Base-by-base conservation (phyloP, 2,888 invertebrate genomes). In the Ennomos quercinarius region DNA sequence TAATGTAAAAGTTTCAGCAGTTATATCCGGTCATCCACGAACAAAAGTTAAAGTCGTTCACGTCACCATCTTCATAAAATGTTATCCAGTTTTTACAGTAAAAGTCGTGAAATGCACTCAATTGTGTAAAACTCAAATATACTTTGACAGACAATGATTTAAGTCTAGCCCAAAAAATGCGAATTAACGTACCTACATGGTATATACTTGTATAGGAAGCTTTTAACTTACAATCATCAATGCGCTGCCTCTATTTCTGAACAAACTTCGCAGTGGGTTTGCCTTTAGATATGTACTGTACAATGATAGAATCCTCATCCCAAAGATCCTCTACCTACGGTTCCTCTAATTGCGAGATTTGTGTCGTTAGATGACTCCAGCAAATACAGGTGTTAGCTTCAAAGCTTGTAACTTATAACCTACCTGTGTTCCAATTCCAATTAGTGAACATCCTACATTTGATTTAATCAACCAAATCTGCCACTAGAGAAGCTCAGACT, bases 41-140 rank as follows among this genome's bases (percentile, higher is more conserved):
- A 63, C 60, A 67, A 67, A 73, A 72, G 68, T 73, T 71, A 59
- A 60, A 64, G 67, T 57, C 63, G 62, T 67, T 63, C 51, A 45
- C 46, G 59, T 57, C 58, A 64, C 57, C 57, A 68, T 66, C 65
- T 63, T 59, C 64, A 61, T 66, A 66, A 67, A 67, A 64, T 63
- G 65, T 68, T 67, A 61, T 63, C 46, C 57, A 57, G 48, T 53
- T 65, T 63, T 68, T 64, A 55, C 61, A 57, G 52, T 36, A 43
- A 64, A 56, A 58, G 66, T 63, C 62, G 47, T 45, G 8, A 61
- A 63, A 63, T 61, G 56, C 56, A 60, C 54, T 68, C 62, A 62
- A 58, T 53, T 63, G 51, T 49, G 34, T 40, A 1, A 17, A 17
- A 17, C 17, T 17, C 17, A 17, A 17, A 17, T 17, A 17, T 17